Evolutionary conservation across 2,797 vertebrate genomes (phyloP), one percentile per base, ranked within the genome.

Genomic region (Sebastes minor): DNA sequence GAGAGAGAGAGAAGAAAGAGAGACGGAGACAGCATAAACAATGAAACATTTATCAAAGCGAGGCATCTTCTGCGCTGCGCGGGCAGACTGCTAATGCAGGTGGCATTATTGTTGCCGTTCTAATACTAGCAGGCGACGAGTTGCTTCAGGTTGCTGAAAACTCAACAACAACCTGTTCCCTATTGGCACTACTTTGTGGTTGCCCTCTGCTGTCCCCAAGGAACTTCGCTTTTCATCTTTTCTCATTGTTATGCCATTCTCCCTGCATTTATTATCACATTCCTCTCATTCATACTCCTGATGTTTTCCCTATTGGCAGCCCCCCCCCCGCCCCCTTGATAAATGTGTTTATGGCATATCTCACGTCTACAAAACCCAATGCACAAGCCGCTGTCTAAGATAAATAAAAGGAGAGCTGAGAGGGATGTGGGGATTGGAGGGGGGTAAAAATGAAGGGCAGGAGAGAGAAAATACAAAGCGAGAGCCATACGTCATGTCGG

Each of bases 11-110:
- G 49, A 66, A 76, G 55, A 80, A 60, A 84, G 27, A 61, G 61
- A 89, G 71, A 84, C 22, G 25, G 74, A 90, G 71, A 86, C 55
- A 42, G 74, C 71, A 69, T 81, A 78, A 85, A 87, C 76, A 82
- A 90, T 86, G 80, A 94, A 87, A 91, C 84, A 92, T 93, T 90
- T 81, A 91, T 91, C 91, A 92, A 88, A 89, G 83, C 23, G 52
- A 56, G 80, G 75, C 79, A 32, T 78, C 78, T 60, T 67, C 63
- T 22, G 27, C 5, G 49, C 53, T 23, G 69, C 74, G 38, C 71
- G 20, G 78, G 78, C 76, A 61, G 86, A 86, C 87, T 90, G 88
- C 88, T 88, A 71, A 91, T 85, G 80, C 85, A 86, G 81, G 88
- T 86, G 86, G 87, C 76, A 59, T 74, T 81, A 68, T 74, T 83